These are phyloP conservation scores for Poecilia wingei DNA, from an alignment of 2,797 vertebrate species.

Conservation along the genomic window DNA sequence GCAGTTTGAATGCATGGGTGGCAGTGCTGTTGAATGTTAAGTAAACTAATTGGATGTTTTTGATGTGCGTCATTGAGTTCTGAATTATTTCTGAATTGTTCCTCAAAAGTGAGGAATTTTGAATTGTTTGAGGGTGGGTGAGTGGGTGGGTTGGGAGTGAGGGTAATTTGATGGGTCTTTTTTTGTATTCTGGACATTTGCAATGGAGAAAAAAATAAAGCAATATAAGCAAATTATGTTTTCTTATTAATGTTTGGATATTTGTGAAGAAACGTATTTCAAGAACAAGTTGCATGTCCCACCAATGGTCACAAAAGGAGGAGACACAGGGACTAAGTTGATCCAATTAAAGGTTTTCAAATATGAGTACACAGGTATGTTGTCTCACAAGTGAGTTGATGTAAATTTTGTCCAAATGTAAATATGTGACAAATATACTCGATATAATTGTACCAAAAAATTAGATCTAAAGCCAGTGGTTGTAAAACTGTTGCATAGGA, in stretches of 20 bases:
- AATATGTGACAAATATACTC: neutral
- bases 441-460: neutral
- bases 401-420: neutral
- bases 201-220: conserved; percentile 74
- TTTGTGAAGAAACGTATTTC: neutral
- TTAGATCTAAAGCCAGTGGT: neutral
- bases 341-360: neutral
- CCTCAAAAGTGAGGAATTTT: conserved; percentile 63
- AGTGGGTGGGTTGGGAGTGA: conserved; percentile 32
- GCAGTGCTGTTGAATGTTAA: conserved; percentile 67
- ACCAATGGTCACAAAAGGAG: neutral
- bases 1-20: conserved; percentile 65
- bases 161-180: conserved; percentile 39
- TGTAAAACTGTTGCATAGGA: neutral
- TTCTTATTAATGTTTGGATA: neutral
- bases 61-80: conserved; percentile 62
- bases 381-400: neutral
- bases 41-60: conserved; percentile 67
- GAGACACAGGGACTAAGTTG: neutral
- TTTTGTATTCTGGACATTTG: conserved; percentile 77
- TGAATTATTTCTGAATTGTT: conserved; percentile 57
- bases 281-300: neutral
- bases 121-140: conserved; percentile 49
- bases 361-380: neutral
- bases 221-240: conserved; percentile 59